Conservation (phyloP, 2,797 vertebrate species). For the Setipinna tenuifilis region DNA sequence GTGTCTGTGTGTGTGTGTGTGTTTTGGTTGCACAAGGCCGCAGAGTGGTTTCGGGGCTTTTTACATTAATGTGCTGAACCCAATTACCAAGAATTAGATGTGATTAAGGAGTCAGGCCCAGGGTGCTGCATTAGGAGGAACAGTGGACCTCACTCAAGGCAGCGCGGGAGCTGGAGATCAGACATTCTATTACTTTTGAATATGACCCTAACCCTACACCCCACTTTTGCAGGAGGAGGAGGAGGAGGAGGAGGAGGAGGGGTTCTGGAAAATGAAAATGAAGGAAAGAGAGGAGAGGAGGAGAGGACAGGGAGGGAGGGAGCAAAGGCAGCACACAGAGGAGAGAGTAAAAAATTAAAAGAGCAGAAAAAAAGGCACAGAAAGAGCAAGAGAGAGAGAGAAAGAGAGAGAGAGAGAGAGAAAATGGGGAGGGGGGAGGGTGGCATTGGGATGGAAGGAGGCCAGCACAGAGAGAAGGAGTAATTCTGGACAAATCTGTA, state of each 20-base stretch:
- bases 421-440: too few species aligned
- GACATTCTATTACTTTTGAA: not conserved
- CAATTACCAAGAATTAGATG: not conserved
- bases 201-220: not conserved
- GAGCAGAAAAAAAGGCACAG: too few species aligned
- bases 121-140: not conserved
- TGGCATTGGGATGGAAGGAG: too few species aligned
- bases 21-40: not conserved
- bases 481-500: too few species aligned
- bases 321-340: not conserved
- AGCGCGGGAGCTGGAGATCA: not conserved
- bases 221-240: too few species aligned
- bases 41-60: not conserved
- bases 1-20: slow-evolving; percentile 10
- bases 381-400: too few species aligned
- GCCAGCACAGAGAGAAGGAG: too few species aligned
- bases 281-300: not conserved
- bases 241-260: not conserved
- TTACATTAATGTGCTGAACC: slow-evolving; percentile 4
- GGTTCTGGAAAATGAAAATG: not conserved
- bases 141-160: not conserved
- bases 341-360: too few species aligned
- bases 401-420: too few species aligned
- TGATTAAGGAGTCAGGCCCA: slow-evolving; percentile 18
- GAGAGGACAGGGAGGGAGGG: not conserved